Conservation (phyloP, 1,140 invertebrate species). For the Mycetomoellerius zeteki region DNA sequence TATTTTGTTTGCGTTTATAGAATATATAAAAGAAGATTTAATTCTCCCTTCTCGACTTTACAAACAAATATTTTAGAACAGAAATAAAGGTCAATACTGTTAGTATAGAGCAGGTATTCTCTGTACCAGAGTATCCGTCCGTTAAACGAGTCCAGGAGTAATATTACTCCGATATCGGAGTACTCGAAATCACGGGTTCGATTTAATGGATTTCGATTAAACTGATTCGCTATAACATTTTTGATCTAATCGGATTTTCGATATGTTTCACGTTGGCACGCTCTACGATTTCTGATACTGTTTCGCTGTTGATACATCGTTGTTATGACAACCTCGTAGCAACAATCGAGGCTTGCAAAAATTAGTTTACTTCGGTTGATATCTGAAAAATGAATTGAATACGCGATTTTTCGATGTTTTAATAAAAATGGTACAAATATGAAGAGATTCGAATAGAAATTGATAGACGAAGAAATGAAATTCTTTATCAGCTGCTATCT, state of each 20-base stretch:
- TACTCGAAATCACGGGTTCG: slow-evolving; percentile 42
- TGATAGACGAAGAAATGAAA: neutral
- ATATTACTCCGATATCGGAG: neutral
- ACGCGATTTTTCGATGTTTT: slow-evolving; percentile 3
- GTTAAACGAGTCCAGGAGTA: slow-evolving; percentile 48
- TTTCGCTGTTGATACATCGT: slow-evolving; percentile 10
- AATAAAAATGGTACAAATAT: neutral
- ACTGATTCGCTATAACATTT: slow-evolving; percentile 51
- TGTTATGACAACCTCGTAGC: slow-evolving; percentile 21
- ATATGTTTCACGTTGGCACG: slow-evolving; percentile 30
- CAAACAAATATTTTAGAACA: slow-evolving; percentile 10
- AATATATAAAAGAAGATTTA: neutral
- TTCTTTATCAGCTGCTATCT: neutral
- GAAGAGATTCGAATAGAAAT: neutral
- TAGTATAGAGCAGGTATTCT: neutral
- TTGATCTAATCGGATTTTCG: slow-evolving; percentile 54
- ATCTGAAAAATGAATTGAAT: slow-evolving; percentile 15
- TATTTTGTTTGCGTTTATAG: neutral
- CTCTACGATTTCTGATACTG: slow-evolving; percentile 18
- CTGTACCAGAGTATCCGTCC: neutral
- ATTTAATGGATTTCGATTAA: slow-evolving; percentile 61
- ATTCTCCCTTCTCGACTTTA: neutral
- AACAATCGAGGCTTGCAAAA: neutral
- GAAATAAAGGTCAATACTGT: neutral
- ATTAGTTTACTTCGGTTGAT: slow-evolving; percentile 30